phyloP scores from a whole-genome alignment of 2,797 vertebrate genomes.

The Babyrousa celebensis region DNA sequence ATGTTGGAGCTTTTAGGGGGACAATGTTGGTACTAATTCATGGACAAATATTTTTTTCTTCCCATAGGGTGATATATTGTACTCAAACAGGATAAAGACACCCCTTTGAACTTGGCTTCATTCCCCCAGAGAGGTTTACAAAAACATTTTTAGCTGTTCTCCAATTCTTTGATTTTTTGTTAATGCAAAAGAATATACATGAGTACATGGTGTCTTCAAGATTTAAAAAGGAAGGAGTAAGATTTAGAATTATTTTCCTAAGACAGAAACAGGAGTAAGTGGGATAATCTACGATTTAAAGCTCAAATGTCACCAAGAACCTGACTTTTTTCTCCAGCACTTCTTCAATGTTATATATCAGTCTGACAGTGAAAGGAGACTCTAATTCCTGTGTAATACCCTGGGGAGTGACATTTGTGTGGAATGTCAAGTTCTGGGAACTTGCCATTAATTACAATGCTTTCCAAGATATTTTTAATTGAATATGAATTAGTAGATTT shows the following conservation, averaged over 20 bases:
- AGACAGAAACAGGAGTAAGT: conserved; percentile 84
- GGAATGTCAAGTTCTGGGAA: conserved; percentile 90
- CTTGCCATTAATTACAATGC: conserved; percentile 90
- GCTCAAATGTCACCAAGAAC: conserved; percentile 82
- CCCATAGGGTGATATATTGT: background rate
- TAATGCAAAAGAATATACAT: conserved; percentile 65
- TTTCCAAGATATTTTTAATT: conserved; percentile 89
- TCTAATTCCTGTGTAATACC: conserved; percentile 90
- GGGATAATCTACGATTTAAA: conserved; percentile 86
- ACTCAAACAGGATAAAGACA: background rate
- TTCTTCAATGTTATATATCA: conserved; percentile 86
- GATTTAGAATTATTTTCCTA: conserved; percentile 83
- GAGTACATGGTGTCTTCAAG: conserved; percentile 68
- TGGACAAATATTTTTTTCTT: background rate
- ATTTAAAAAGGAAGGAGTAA: conserved; percentile 76
- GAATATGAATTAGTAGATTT: conserved; percentile 84
- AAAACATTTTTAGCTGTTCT: background rate
- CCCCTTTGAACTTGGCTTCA: background rate
- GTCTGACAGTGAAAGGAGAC: conserved; percentile 89
- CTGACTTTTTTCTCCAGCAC: conserved; percentile 82
- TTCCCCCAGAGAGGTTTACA: background rate
- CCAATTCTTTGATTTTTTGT: background rate
- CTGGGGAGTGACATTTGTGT: conserved; percentile 89
- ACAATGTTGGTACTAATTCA: background rate
- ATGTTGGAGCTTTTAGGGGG: background rate